Conservation (phyloP, 2,113 vertebrate species). For the Nanger granti region DNA sequence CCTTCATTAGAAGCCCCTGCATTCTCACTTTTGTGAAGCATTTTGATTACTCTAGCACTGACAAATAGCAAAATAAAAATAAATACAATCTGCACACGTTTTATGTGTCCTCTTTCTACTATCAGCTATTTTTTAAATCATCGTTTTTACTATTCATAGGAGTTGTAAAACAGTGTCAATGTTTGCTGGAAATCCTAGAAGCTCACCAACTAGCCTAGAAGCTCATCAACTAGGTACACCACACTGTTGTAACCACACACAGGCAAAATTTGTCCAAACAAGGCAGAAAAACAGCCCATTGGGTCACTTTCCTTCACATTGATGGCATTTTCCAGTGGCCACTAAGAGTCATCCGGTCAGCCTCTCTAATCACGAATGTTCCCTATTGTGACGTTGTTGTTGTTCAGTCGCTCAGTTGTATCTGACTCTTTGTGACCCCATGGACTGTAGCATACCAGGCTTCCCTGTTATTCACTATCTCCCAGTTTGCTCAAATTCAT, state of each 20-base stretch:
- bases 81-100: not conserved
- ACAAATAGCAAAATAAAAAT: slow-evolving; percentile 47
- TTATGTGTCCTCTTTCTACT: not conserved
- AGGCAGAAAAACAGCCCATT: not conserved
- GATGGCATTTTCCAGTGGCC: not conserved
- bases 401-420: not conserved
- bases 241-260: not conserved
- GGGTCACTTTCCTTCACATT: not conserved
- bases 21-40: not conserved
- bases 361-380: not conserved
- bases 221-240: not conserved
- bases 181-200: not conserved
- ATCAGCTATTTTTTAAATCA: slow-evolving; percentile 8
- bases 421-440: not conserved
- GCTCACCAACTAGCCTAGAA: not conserved
- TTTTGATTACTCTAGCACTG: not conserved
- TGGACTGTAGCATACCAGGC: not conserved
- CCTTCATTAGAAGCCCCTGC: not conserved
- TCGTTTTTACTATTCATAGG: not conserved
- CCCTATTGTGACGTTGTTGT: not conserved
- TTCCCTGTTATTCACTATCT: not conserved
- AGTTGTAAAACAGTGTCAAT: not conserved
- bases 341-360: not conserved
- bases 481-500: not conserved
- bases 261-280: not conserved